Conservation (phyloP, 2,888 invertebrate species). For the Drosophila peninsularis region DNA sequence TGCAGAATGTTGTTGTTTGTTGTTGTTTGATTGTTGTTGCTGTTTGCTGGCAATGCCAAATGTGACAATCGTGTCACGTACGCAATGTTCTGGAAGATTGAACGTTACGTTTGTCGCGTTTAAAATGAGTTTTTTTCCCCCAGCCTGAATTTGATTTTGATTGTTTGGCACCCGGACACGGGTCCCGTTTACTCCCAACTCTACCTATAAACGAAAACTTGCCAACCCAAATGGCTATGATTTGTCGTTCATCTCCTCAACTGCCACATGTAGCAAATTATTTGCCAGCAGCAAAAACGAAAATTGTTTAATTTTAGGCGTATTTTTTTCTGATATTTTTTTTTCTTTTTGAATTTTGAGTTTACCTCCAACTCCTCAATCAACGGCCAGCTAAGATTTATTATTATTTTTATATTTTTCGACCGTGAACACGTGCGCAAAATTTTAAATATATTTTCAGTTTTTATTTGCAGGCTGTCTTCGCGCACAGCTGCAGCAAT, state of each 20-base stretch:
- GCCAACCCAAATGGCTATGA: constrained; percentile 37
- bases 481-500: constrained; percentile 48
- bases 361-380: constrained; percentile 30
- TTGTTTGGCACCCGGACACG: constrained; percentile 75
- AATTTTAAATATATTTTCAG: constrained; percentile 52
- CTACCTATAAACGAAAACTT: not conserved
- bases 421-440: constrained; percentile 46
- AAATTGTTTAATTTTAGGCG: constrained; percentile 73
- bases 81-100: constrained; percentile 83
- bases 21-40: constrained; percentile 16
- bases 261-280: constrained; percentile 71
- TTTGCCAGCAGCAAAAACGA: constrained; percentile 60
- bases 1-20: constrained; percentile 21
- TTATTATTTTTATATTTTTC: constrained; percentile 8
- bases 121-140: constrained; percentile 78
- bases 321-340: constrained; percentile 28
- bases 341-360: constrained; percentile 10
- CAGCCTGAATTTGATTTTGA: constrained; percentile 76
- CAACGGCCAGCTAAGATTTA: constrained; percentile 28
- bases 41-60: constrained; percentile 54
- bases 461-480: constrained; percentile 32
- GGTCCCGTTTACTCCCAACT: constrained; percentile 3
- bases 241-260: constrained; percentile 56
- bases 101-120: constrained; percentile 83
- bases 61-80: constrained; percentile 83